phyloP scores from a whole-genome alignment of 35 echinoderm and acorn worm genomes.

The Lytechinus variegatus region DNA sequence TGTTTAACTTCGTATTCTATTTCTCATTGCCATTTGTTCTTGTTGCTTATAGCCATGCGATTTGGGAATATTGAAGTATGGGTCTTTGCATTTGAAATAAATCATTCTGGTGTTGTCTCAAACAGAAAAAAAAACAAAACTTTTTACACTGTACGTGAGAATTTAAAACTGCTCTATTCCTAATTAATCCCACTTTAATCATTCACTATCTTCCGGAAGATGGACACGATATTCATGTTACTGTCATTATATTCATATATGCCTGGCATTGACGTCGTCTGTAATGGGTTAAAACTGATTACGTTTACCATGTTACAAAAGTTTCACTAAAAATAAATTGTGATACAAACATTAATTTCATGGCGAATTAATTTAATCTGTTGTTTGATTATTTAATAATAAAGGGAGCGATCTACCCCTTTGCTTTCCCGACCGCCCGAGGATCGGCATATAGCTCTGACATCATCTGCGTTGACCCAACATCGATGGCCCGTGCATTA shows the following conservation, averaged over 20 bases:
- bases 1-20: background rate
- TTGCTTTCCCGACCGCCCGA: background rate
- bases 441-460: slow-evolving; percentile 46
- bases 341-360: too few relatives aligned
- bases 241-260: background rate
- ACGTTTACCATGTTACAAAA: too few relatives aligned
- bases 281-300: too few relatives aligned
- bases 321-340: too few relatives aligned
- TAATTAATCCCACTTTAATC: background rate
- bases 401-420: slow-evolving; percentile 56
- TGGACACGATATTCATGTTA: background rate
- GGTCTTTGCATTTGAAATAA: background rate
- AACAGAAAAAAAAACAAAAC: background rate
- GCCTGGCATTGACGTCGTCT: too few relatives aligned
- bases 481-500: slow-evolving; percentile 61
- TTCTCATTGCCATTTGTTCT: background rate
- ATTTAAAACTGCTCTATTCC: background rate
- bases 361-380: background rate
- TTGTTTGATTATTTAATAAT: background rate
- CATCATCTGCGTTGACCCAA: slow-evolving; percentile 76
- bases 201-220: background rate
- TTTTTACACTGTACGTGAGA: background rate
- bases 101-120: background rate
- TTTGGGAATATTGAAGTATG: background rate
- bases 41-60: background rate